Base-by-base conservation (phyloP, 2,888 invertebrate genomes). In the Nasonovia ribisnigri region DNA sequence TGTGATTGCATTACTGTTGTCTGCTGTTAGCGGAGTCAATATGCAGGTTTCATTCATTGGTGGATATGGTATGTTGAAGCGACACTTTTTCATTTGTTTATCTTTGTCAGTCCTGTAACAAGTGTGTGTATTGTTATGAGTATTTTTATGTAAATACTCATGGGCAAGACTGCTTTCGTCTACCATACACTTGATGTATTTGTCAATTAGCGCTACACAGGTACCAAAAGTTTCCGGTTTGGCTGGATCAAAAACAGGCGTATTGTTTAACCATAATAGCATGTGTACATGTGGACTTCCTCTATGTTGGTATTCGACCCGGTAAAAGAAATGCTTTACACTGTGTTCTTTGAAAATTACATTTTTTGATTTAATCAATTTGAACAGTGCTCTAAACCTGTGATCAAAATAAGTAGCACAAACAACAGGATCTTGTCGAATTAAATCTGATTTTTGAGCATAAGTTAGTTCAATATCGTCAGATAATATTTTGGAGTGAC, bases 281-380 rank as follows among this genome's bases (percentile, higher is more conserved):
- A 87, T 87, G n/a, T 87, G 87, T 3, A 87, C 51, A 51, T 48
- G 87, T 16, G 87, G 87, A 87, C 87, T 87, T 84, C 95, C 95
- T 88, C 95, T 94, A 84, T 95, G 94, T 94, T 95, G 95, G 77
- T 95, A 95, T 94, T 95, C 95, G 43, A 95, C 95, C 0, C 54
- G 54, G 20, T 88, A 88, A 88, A 88, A 88, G n/a, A 51, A 88
- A 51, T 88, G 51, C 36, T 88, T n/a, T 3, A 88, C 51, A 36
- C 16, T 48, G 36, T 88, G 88, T 88, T 51, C 88, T 54, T 92
- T 95, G 54, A 90, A 95, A 57, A 91, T 95, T 95, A 20, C 48
- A 91, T 94, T 95, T 95, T 94, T 88, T 92, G 16, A 95, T 86
- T 51, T 90, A 3, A 94, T 94, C 87, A 88, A 94, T 51, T 89